Conservation (phyloP, 92 coral and sea anemone genomes). For the Meandrina meandrites region DNA sequence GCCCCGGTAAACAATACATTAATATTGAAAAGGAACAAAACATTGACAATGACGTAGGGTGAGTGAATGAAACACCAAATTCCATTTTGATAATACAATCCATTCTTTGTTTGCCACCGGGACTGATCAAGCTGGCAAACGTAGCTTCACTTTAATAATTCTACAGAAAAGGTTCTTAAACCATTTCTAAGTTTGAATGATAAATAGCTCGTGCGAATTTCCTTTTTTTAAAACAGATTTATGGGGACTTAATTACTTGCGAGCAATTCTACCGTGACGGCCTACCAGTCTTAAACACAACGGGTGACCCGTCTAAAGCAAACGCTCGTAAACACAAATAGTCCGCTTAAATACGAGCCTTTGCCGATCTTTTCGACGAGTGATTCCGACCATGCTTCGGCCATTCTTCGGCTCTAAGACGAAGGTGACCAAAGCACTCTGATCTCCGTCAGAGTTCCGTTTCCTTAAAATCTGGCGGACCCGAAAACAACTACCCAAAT, state of each 20-base stretch:
- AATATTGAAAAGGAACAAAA: slow-evolving; percentile 33
- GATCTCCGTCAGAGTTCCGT: neutral
- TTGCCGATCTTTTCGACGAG: neutral
- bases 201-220: neutral
- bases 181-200: neutral
- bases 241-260: neutral
- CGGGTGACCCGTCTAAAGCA: slow-evolving; percentile 40
- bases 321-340: slow-evolving; percentile 6
- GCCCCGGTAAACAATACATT: slow-evolving; percentile 33
- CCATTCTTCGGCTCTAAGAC: neutral
- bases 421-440: neutral
- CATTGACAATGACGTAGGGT: slow-evolving; percentile 39
- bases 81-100: slow-evolving; percentile 56
- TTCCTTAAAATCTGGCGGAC: neutral
- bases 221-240: neutral
- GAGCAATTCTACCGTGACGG: slow-evolving; percentile 22
- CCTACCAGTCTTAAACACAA: slow-evolving; percentile 26
- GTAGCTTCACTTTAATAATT: neutral
- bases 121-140: neutral
- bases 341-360: neutral
- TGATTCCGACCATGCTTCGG: neutral
- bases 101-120: neutral
- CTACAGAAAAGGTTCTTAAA: neutral
- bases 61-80: slow-evolving; percentile 32
- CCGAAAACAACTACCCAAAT: neutral